These are phyloP conservation scores for Ctenopoma kingsleyae DNA, from an alignment of 2,797 vertebrate species.

Conservation along the genomic window DNA sequence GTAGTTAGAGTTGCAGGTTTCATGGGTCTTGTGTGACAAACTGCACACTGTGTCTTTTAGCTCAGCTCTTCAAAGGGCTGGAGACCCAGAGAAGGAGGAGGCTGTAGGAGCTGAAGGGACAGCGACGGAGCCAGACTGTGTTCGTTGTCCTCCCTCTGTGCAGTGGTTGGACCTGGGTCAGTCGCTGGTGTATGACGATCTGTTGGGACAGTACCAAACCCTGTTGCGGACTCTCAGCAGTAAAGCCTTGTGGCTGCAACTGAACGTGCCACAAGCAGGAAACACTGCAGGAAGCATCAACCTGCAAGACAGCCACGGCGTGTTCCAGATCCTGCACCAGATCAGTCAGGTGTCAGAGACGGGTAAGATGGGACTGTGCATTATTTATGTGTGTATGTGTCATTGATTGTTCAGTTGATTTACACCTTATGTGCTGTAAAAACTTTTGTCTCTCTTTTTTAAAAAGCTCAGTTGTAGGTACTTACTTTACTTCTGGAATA, in stretches of 20 bases:
- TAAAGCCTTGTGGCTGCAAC: constrained; percentile 56
- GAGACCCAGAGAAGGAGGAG: constrained; percentile 13
- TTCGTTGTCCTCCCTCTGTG: constrained; percentile 51
- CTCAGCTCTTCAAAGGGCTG: not conserved
- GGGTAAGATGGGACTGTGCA: constrained; percentile 34
- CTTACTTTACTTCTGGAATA: too few relatives aligned
- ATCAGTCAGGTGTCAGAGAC: constrained; percentile 46
- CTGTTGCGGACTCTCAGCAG: constrained; percentile 73
- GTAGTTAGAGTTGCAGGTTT: too few relatives aligned
- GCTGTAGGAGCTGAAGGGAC: constrained; percentile 8
- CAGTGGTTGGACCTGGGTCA: constrained; percentile 70
- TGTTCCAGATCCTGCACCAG: constrained; percentile 58
- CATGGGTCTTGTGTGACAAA: not conserved
- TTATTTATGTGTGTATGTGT: too few relatives aligned
- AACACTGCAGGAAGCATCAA: constrained; percentile 64
- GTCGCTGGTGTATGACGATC: constrained; percentile 53
- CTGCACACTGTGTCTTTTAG: constrained; percentile 25
- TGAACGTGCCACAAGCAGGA: constrained; percentile 55
- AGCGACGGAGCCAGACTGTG: not conserved
- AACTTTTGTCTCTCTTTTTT: too few relatives aligned
- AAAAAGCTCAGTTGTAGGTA: too few relatives aligned
- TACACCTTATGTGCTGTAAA: too few relatives aligned
- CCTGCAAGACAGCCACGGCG: constrained; percentile 65
- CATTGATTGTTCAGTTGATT: too few relatives aligned
- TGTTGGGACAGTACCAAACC: constrained; percentile 71